Conservation (phyloP, 92 coral and sea anemone species). For the Umimayanthus chanpuru region DNA sequence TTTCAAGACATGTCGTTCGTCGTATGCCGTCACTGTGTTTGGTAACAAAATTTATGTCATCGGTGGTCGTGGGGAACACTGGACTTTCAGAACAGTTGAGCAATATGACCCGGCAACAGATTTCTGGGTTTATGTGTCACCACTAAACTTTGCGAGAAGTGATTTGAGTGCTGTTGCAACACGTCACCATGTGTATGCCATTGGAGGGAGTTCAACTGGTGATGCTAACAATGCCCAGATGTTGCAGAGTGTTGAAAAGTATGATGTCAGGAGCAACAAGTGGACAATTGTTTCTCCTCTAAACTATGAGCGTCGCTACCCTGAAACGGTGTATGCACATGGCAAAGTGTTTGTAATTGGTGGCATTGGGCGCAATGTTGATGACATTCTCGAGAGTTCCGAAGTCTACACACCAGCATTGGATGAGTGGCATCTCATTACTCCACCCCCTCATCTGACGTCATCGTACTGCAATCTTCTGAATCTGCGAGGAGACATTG, state of each 20-base stretch:
- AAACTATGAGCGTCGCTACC: constrained; percentile 42
- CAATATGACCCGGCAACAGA: constrained; percentile 65
- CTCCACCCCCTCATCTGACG: constrained; percentile 42
- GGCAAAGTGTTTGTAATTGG: constrained; percentile 42
- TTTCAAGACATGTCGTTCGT: constrained; percentile 59
- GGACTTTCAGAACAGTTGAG: constrained; percentile 75
- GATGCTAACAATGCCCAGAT: constrained; percentile 44
- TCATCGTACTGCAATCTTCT: constrained; percentile 40
- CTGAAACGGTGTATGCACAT: constrained; percentile 41
- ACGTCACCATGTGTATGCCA: constrained; percentile 52
- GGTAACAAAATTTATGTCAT: constrained; percentile 65
- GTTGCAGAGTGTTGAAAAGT: constrained; percentile 42
- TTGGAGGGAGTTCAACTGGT: constrained; percentile 70
- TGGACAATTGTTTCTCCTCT: constrained; percentile 35
- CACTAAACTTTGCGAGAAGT: constrained; percentile 63
- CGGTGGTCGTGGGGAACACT: constrained; percentile 70
- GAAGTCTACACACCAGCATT: constrained; percentile 34
- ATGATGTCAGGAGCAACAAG: constrained; percentile 33
- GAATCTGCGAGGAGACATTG: constrained; percentile 37
- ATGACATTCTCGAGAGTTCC: constrained; percentile 36
- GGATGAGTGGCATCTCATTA: constrained; percentile 43
- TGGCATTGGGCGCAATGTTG: constrained; percentile 40
- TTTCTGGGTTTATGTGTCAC: constrained; percentile 65
- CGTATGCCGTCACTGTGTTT: constrained; percentile 60
- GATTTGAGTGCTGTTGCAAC: constrained; percentile 71